Evolutionary conservation across 2,888 invertebrate genomes (phyloP), one percentile per base, ranked within the genome.

Genomic region (Aphodius granarius): DNA sequence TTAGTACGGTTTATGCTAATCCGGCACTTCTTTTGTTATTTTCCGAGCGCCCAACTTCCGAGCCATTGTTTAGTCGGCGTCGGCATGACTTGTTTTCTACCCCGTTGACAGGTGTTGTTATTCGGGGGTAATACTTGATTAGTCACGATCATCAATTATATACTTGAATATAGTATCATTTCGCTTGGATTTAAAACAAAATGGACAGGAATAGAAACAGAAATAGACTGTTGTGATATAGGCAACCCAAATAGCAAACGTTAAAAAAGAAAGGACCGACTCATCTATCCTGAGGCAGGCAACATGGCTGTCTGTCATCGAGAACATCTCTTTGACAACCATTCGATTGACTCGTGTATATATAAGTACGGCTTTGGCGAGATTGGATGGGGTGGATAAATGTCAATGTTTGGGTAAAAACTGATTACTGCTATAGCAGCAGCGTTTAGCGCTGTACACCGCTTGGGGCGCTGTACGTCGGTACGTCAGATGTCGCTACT

Each of bases 321-420:
- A 43, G 43, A 43, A 43, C 43, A 43, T 43, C 43, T 43, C 43
- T 43, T 43, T 43, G 43, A 43, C 43, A 43, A 9, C 13, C 66
- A 21, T 18, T 66, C 21, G 66, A 66, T 66, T 19, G 66, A 66
- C 66, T 66, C 18, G 21, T 21, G 43, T 66, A 21, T 66, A 21
- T 66, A 66, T 0, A 65, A 21, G n/a, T 19, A 66, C 20, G 66
- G 18, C 18, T 18, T 19, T 17, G 15, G 5, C 17, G 66, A 66
- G 18, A n/a, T 16, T 21, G 17, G 19, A n/a, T 3, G 21, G 75
- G 75, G 75, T 43, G 66, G 23, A 23, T 66, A 73, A 77, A 77
- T 77, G 77, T 77, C 77, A 80, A 80, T 77, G 77, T 79, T 79
- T 78, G 77, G 74, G 76, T 72, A 77, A 76, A 76, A 74, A 79